Conservation (phyloP, 2,113 vertebrate genomes). For the Xyrauchen texanus region DNA sequence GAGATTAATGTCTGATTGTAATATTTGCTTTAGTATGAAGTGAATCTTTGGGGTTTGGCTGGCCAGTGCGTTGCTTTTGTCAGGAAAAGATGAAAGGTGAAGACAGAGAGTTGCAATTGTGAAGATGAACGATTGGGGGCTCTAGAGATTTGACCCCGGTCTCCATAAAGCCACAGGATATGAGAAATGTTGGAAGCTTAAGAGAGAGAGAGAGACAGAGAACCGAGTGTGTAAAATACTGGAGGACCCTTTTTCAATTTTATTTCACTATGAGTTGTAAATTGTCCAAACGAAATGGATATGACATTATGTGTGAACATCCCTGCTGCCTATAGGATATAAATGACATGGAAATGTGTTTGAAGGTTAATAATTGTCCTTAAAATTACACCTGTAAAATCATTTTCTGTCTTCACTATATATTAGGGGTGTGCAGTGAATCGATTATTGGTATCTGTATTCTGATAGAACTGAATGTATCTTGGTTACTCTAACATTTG, state of each 20-base stretch:
- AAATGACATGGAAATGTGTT: not conserved
- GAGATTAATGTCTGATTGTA: slow-evolving; percentile 32
- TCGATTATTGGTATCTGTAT: too few species aligned
- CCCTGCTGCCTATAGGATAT: not conserved
- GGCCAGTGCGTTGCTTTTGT: slow-evolving; percentile 43
- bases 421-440: not conserved
- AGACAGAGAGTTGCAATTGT: slow-evolving; percentile 45
- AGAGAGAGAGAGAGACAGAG: not conserved
- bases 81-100: slow-evolving; percentile 29
- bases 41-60: slow-evolving; percentile 37
- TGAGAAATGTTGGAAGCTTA: slow-evolving; percentile 49
- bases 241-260: not conserved
- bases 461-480: too few species aligned
- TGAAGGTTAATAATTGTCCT: not conserved
- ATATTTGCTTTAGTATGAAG: slow-evolving; percentile 38
- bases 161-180: slow-evolving; percentile 55
- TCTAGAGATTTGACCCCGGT: slow-evolving; percentile 47
- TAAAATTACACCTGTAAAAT: not conserved
- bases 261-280: not conserved
- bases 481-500: too few species aligned
- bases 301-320: not conserved
- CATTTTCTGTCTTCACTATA: not conserved
- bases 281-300: slow-evolving; percentile 2
- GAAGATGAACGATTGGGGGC: slow-evolving; percentile 44
- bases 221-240: slow-evolving; percentile 1